Percentiles rank a stretch among this genome's conserved stretches.
Evolutionary conservation across 1,140 invertebrate species (phyloP).

Genomic region (Heliothis virescens): DNA sequence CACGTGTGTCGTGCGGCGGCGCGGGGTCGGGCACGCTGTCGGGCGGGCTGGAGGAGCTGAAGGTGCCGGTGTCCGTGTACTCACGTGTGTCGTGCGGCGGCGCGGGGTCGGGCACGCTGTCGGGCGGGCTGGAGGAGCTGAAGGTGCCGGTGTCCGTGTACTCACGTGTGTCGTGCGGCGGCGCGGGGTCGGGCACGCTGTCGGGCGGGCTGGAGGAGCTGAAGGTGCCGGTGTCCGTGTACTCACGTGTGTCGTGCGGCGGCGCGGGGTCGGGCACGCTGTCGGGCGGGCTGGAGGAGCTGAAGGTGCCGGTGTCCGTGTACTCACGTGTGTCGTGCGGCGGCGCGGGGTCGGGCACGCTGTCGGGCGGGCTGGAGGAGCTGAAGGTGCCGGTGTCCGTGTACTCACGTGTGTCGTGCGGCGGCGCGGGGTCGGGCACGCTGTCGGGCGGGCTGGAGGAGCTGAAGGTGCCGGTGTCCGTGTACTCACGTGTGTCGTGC

Average conservation of each 20-base stretch:
- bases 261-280: constrained; percentile 65
- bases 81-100: constrained; percentile 61
- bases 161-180: constrained; percentile 63
- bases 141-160: constrained; percentile 80
- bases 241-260: constrained; percentile 64
- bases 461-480: constrained; percentile 80
- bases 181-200: constrained; percentile 66
- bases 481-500: constrained; percentile 68
- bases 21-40: constrained; percentile 71
- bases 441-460: constrained; percentile 80
- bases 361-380: constrained; percentile 79
- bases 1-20: constrained; percentile 59
- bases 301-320: constrained; percentile 80
- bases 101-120: constrained; percentile 68
- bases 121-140: constrained; percentile 79
- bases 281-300: constrained; percentile 80
- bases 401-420: constrained; percentile 65
- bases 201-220: constrained; percentile 80
- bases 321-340: constrained; percentile 65
- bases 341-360: constrained; percentile 63
- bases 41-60: constrained; percentile 79
- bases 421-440: constrained; percentile 61
- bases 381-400: constrained; percentile 81
- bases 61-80: constrained; percentile 79
- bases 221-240: constrained; percentile 79